Conservation (phyloP, 2,888 invertebrate genomes). For the Tipula lateralis region DNA sequence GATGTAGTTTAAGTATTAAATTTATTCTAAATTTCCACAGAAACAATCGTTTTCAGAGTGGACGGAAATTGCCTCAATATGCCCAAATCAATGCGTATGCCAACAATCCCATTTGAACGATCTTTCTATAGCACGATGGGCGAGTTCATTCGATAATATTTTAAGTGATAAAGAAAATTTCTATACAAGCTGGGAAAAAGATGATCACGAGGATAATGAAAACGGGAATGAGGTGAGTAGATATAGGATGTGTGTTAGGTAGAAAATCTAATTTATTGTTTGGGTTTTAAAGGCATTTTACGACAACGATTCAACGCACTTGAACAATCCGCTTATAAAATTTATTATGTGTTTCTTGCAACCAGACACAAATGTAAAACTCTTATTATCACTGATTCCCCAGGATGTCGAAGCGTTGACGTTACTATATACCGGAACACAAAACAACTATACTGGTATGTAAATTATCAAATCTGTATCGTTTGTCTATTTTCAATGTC, state of each 20-base stretch:
- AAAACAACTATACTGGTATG: constrained; percentile 43
- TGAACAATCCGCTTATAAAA: constrained; percentile 49
- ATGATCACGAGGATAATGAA: constrained; percentile 38
- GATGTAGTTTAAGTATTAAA: not conserved
- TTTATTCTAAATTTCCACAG: not conserved
- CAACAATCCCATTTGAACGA: constrained; percentile 54
- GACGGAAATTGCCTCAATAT: constrained; percentile 40
- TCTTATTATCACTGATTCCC: constrained; percentile 49
- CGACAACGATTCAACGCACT: constrained; percentile 47
- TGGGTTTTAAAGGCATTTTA: constrained; percentile 45
- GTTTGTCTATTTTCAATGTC: constrained; percentile 28
- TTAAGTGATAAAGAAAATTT: not conserved
- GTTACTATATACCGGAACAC: constrained; percentile 53
- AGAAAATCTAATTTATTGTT: not conserved
- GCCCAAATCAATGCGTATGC: constrained; percentile 55
- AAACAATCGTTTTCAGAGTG: constrained; percentile 35
- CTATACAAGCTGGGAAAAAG: not conserved
- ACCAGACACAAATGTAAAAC: constrained; percentile 47
- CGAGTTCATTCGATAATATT: constrained; percentile 41
- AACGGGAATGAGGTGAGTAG: constrained; percentile 38
- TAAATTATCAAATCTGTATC: not conserved
- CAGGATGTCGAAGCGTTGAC: constrained; percentile 54
- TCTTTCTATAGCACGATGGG: constrained; percentile 54
- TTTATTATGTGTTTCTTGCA: constrained; percentile 55
- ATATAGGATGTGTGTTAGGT: not conserved